Evolutionary conservation across 2,888 invertebrate species (phyloP).

Genomic region (Sminthurides aquaticus): DNA sequence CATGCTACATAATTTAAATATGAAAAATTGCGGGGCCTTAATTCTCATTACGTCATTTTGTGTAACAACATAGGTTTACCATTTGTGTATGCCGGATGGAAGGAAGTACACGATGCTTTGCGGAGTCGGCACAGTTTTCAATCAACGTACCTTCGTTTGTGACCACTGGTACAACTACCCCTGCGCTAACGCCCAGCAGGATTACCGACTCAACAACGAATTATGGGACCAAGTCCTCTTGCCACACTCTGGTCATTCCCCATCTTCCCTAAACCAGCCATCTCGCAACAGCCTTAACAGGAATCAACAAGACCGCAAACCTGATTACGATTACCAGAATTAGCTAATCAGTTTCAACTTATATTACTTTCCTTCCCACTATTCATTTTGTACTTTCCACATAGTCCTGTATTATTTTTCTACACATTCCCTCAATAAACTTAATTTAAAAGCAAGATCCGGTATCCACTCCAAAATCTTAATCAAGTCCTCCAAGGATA

Average conservation of each 20-base stretch:
- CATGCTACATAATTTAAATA: too few species aligned
- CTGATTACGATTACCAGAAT: too few species aligned
- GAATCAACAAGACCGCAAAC: neutral
- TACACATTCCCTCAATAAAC: neutral
- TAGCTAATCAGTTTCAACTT: too few species aligned
- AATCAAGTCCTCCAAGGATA: neutral
- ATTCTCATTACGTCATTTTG: too few species aligned
- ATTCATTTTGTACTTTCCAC: too few species aligned
- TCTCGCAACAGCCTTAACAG: too few species aligned
- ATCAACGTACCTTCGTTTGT: slow-evolving; percentile 43
- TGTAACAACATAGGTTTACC: slow-evolving; percentile 44
- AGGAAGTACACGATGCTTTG: slow-evolving; percentile 42
- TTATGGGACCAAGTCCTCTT: slow-evolving; percentile 34
- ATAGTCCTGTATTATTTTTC: too few species aligned
- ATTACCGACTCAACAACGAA: slow-evolving; percentile 33
- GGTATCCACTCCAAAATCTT: neutral
- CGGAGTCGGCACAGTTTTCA: slow-evolving; percentile 44
- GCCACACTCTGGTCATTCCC: slow-evolving; percentile 11
- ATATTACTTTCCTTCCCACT: too few species aligned
- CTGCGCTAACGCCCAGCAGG: slow-evolving; percentile 32
- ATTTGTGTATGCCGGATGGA: slow-evolving; percentile 43
- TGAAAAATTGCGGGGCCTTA: too few species aligned
- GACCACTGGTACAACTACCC: slow-evolving; percentile 44
- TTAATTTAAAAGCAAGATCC: neutral
- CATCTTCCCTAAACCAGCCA: too few species aligned